phyloP scores from a whole-genome alignment of 2,888 invertebrate species.

The Mimachlamys varia region DNA sequence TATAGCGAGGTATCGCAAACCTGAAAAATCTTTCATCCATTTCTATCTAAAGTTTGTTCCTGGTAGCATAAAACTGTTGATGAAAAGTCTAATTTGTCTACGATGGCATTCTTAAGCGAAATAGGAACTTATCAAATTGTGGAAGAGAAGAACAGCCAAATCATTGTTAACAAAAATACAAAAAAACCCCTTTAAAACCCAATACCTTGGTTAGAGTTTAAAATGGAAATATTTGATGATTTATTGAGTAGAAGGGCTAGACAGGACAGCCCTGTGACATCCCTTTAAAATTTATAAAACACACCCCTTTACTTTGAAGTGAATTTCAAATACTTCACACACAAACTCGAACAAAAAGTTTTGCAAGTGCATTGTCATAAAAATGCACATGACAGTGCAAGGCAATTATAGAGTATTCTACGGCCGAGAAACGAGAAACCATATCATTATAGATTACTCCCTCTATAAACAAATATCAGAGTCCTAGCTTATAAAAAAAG shows the following conservation, averaged over 20 bases:
- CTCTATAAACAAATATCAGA: background rate
- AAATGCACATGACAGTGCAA: background rate
- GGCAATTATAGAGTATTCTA: background rate
- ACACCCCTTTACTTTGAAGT: background rate
- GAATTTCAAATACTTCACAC: background rate
- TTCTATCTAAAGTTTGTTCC: background rate
- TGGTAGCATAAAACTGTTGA: background rate
- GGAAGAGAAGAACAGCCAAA: background rate
- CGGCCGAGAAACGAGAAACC: background rate
- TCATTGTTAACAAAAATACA: background rate
- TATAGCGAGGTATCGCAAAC: too few relatives aligned
- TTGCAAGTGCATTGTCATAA: conserved; percentile 23
- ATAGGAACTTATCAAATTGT: background rate
- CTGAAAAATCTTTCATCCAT: too few relatives aligned
- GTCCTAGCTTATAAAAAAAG: background rate
- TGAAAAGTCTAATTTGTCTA: background rate
- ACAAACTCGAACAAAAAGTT: background rate
- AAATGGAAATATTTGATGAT: background rate
- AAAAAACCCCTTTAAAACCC: background rate
- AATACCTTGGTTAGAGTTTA: background rate
- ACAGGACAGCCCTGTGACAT: background rate
- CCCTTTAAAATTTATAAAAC: background rate
- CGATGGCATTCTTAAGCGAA: background rate
- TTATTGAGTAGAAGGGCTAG: background rate
- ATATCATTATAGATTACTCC: background rate